These are phyloP conservation scores for Temnothorax ravouxi DNA, from an alignment of 2,888 invertebrate species.

Conservation along the genomic window DNA sequence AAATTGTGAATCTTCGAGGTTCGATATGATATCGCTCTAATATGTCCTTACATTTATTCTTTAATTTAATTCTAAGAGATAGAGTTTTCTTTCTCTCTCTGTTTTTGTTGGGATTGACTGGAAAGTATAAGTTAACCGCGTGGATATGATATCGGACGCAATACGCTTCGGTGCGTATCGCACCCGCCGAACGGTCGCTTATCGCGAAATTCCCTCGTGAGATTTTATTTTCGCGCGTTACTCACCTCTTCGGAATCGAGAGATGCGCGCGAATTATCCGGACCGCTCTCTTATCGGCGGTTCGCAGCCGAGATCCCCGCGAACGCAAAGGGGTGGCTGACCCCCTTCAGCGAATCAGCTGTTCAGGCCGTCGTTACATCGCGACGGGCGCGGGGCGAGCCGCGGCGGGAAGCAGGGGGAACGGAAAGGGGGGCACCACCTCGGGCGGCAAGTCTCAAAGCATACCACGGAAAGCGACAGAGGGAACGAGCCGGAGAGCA, in stretches of 20 bases:
- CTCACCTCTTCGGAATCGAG: constrained; percentile 18
- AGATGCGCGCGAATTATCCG: constrained; percentile 56
- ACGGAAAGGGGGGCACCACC: constrained; percentile 57
- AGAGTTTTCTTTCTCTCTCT: background rate
- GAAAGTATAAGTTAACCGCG: background rate
- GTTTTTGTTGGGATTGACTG: background rate
- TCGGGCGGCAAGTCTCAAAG: constrained; percentile 79
- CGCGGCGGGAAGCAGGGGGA: constrained; percentile 32
- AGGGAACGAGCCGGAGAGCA: constrained; percentile 53
- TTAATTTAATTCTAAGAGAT: background rate
- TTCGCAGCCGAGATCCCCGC: constrained; percentile 46
- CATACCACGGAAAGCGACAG: constrained; percentile 74
- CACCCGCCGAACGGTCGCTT: background rate
- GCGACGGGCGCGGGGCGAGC: constrained; percentile 52
- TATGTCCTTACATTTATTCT: background rate
- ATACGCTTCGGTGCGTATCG: constrained; percentile 8
- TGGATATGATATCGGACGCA: background rate
- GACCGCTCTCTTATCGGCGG: constrained; percentile 54
- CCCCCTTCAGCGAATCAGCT: constrained; percentile 80
- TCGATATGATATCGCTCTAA: background rate
- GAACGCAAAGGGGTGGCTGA: constrained; percentile 74
- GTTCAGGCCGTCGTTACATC: constrained; percentile 72
- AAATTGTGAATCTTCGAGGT: background rate
- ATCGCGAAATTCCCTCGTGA: constrained; percentile 17
- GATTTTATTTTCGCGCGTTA: background rate